These are phyloP conservation scores for Habroteleia sp. DNA, from an alignment of 2,888 invertebrate genomes.

Conservation along the genomic window DNA sequence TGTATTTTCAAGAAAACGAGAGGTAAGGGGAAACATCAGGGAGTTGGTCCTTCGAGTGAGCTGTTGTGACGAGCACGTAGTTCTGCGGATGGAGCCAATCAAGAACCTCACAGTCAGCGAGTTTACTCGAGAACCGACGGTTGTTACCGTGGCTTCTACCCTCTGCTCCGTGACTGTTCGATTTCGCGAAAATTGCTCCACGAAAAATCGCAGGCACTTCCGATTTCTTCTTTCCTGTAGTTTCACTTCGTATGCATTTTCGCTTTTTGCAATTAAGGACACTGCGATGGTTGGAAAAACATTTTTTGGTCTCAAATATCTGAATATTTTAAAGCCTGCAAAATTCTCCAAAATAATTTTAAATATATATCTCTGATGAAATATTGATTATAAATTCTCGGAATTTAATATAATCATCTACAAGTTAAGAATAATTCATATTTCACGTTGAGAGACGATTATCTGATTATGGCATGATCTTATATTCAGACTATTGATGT, in stretches of 20 bases:
- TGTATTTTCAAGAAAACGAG: conserved; percentile 46
- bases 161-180: conserved; percentile 67
- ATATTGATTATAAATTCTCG: too few relatives aligned
- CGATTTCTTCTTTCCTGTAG: conserved; percentile 30
- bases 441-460: too few relatives aligned
- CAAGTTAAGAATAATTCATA: too few relatives aligned
- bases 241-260: conserved; percentile 62
- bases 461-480: too few relatives aligned
- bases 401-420: too few relatives aligned
- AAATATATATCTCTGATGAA: too few relatives aligned
- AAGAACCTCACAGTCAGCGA: conserved; percentile 78
- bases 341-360: too few relatives aligned
- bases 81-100: conserved; percentile 80
- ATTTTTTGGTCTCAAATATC: background rate
- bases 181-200: conserved; percentile 65
- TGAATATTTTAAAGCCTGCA: conserved; percentile 6
- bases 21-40: conserved; percentile 61
- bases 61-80: conserved; percentile 81
- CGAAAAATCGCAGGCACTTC: conserved; percentile 50
- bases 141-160: conserved; percentile 73
- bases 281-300: background rate
- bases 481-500: too few relatives aligned
- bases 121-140: conserved; percentile 73
- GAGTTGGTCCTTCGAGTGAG: conserved; percentile 68
- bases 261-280: conserved; percentile 36